Evolutionary conservation across 1,140 invertebrate species (phyloP), one percentile per base, ranked within the genome.

Genomic region (Cephus cinctus): DNA sequence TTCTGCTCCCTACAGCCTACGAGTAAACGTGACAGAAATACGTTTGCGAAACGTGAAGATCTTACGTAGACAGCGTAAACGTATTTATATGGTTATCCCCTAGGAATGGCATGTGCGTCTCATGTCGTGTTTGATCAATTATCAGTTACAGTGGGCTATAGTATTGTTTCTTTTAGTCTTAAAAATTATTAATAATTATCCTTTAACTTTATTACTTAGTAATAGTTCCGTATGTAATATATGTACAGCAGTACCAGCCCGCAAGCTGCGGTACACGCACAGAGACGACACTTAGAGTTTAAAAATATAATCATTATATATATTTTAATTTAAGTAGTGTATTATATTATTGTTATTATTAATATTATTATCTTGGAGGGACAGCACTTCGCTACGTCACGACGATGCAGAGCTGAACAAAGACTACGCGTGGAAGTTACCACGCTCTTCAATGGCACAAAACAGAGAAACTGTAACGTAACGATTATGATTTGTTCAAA

Each of bases 231-330:
- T 52, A 43, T 42, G 35, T 53, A 15, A 15, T 50, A 45, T 54
- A 57, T 57, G 43, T 57, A 57, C 55, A 57, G 50, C 47, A 56
- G 51, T 57, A 54, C 44, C 54, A 31, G 41, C 22, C 34, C 41
- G 25, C 38, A 15, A 22, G 16, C 47, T 40, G 23, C 36, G 64
- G 63, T 59, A 69, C 65, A 67, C 64, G 67, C 62, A 65, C 58
- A 71, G 56, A 67, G 63, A 76, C 71, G 74, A 76, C 71, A 75
- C 73, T 75, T 75, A 76, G 71, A 76, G 67, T 76, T 76, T 75
- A 76, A 76, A 76, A 76, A 76, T 76, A 76, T 76, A 76, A 74
- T 73, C 63, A 69, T 74, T 63, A 64, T 67, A 60, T 63, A 63
- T 58, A 64, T 65, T 62, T 59, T 63, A 66, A 74, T 75, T 75